Conservation (phyloP, 2,113 vertebrate species). For the Glaucomys volans region DNA sequence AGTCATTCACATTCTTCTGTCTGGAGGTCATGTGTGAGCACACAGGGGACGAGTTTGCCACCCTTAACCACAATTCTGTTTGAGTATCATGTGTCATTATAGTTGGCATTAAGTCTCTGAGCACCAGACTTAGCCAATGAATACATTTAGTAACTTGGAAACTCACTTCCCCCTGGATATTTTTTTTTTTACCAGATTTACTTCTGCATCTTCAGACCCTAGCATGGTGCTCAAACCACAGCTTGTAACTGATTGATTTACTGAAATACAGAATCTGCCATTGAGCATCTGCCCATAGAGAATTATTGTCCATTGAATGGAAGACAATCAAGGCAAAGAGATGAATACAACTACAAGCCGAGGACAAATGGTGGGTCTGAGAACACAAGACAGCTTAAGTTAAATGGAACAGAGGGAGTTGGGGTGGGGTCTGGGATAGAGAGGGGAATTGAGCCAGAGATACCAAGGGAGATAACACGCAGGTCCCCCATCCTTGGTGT, state of each 20-base stretch:
- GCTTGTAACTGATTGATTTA: not conserved
- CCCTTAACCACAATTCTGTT: not conserved
- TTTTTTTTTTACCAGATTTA: not conserved
- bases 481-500: accelerated
- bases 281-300: too few species aligned
- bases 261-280: not conserved
- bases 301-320: not conserved
- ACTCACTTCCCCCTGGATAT: not conserved
- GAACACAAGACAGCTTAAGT: not conserved
- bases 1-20: not conserved
- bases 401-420: not conserved
- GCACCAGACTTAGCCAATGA: not conserved
- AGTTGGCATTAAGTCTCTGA: not conserved
- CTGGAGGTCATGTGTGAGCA: not conserved
- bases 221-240: not conserved
- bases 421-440: accelerated
- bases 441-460: not conserved
- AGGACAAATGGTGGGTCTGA: not conserved
- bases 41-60: accelerated
- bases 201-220: not conserved
- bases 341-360: not conserved
- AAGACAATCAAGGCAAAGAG: not conserved
- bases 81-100: not conserved
- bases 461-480: not conserved
- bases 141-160: not conserved